These are phyloP conservation scores for Carlito syrichta DNA, from an alignment of 2,113 vertebrate species.

Conservation along the genomic window DNA sequence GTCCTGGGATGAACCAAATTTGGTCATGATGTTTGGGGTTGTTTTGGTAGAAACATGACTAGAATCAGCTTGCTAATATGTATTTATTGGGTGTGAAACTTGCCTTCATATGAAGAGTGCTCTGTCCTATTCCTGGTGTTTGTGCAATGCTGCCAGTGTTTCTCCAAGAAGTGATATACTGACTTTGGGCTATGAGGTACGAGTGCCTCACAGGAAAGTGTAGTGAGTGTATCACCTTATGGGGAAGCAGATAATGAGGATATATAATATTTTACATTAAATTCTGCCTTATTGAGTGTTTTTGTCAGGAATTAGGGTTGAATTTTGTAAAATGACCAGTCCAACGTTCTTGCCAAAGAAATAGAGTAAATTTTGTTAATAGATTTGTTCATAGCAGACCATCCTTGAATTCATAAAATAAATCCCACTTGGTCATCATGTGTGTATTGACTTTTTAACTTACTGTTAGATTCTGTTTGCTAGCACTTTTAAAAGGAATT, in stretches of 20 bases:
- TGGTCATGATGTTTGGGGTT: neutral
- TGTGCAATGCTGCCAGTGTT: fast-evolving
- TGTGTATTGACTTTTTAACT: neutral
- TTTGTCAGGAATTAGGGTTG: neutral
- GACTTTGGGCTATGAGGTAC: neutral
- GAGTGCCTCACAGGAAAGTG: neutral
- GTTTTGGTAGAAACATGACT: fast-evolving
- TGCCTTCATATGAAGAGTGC: fast-evolving
- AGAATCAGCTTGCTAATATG: fast-evolving
- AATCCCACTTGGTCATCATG: neutral
- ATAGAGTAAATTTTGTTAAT: neutral
- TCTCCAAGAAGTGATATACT: fast-evolving
- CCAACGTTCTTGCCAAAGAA: neutral
- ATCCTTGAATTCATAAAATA: neutral
- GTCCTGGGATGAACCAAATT: neutral
- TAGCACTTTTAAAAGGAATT: neutral
- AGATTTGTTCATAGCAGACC: neutral
- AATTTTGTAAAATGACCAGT: neutral
- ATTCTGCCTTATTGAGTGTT: neutral
- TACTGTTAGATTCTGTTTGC: neutral
- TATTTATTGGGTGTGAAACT: fast-evolving
- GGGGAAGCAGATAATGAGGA: fast-evolving
- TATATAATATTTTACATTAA: neutral
- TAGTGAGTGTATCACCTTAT: neutral
- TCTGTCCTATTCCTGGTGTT: fast-evolving